Percentiles rank a stretch among this genome's conserved stretches.
Conservation (phyloP, 2,888 invertebrate species). For the Drepanosiphum platanoidis region DNA sequence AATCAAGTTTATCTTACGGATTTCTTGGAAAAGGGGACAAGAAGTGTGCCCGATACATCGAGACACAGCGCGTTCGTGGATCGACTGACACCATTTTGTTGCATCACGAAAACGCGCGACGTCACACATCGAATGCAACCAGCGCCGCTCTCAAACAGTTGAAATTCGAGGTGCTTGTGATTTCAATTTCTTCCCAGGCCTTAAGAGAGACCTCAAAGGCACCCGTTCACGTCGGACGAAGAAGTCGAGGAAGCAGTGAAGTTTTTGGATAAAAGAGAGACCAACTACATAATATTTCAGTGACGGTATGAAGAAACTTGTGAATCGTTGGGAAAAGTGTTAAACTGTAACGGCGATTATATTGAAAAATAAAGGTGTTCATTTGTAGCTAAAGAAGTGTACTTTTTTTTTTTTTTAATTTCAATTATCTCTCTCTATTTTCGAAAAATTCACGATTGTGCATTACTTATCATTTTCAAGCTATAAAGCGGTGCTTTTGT, state of each 20-base stretch:
- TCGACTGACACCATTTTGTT: constrained; percentile 1
- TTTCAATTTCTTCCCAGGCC: constrained; percentile 29
- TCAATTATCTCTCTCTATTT: constrained; percentile 17
- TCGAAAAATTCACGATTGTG: constrained; percentile 12
- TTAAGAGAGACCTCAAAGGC: constrained; percentile 32
- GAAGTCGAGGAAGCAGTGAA: constrained; percentile 16
- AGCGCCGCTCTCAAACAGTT: constrained; percentile 11
- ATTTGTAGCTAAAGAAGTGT: constrained; percentile 24
- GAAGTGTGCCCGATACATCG: constrained; percentile 3
- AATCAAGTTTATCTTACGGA: background rate
- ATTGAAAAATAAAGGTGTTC: constrained; percentile 16
- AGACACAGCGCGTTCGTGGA: constrained; percentile 23
- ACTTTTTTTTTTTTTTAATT: constrained; percentile 13
- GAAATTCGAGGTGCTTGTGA: constrained; percentile 30
- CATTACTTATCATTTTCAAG: constrained; percentile 13
- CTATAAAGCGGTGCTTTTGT: too few relatives aligned
- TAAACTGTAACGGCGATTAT: background rate
- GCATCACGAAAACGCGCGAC: constrained; percentile 22
- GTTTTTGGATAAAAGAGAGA: constrained; percentile 13
- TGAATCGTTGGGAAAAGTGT: constrained; percentile 2
- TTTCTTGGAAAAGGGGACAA: too few relatives aligned
- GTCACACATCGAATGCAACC: constrained; percentile 11
- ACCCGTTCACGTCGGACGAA: constrained; percentile 13
- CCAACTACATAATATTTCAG: constrained; percentile 14
- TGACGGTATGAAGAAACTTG: constrained; percentile 10